Evolutionary conservation across 2,797 vertebrate genomes (phyloP).

Genomic region (Podarcis siculus): DNA sequence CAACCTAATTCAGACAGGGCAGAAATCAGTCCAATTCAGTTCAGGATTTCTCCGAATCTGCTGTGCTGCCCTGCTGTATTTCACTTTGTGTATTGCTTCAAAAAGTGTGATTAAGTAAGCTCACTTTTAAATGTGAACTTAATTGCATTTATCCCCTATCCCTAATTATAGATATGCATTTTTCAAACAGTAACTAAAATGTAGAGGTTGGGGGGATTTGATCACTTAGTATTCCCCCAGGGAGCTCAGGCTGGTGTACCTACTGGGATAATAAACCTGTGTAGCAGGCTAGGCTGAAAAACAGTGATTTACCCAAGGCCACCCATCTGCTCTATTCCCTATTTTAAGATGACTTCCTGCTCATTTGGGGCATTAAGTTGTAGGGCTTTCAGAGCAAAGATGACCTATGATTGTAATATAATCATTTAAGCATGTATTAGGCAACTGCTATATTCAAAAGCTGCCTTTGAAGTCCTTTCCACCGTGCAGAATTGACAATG

Average conservation of each 20-base stretch:
- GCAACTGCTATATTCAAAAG: not conserved
- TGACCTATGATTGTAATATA: not conserved
- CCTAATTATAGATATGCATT: not conserved
- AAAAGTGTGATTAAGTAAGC: too few relatives aligned
- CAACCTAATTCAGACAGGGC: too few relatives aligned
- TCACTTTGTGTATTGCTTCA: too few relatives aligned
- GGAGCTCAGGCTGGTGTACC: not conserved
- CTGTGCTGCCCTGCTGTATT: too few relatives aligned
- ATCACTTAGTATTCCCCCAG: not conserved
- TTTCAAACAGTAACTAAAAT: not conserved
- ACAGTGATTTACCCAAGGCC: not conserved
- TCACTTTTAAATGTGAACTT: too few relatives aligned
- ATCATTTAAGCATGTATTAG: not conserved
- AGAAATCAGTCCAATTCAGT: too few relatives aligned
- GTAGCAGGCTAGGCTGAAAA: not conserved
- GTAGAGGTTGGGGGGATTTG: not conserved
- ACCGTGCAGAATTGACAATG: not conserved
- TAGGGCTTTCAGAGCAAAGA: not conserved
- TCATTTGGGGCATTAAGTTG: not conserved
- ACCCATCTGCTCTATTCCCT: not conserved
- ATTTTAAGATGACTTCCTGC: not conserved
- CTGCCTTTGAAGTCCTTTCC: not conserved
- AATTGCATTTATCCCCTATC: too few relatives aligned
- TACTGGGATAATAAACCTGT: not conserved
- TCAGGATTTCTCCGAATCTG: too few relatives aligned